Conservation (phyloP, 2,797 vertebrate genomes). For the Rallus crepitans region DNA sequence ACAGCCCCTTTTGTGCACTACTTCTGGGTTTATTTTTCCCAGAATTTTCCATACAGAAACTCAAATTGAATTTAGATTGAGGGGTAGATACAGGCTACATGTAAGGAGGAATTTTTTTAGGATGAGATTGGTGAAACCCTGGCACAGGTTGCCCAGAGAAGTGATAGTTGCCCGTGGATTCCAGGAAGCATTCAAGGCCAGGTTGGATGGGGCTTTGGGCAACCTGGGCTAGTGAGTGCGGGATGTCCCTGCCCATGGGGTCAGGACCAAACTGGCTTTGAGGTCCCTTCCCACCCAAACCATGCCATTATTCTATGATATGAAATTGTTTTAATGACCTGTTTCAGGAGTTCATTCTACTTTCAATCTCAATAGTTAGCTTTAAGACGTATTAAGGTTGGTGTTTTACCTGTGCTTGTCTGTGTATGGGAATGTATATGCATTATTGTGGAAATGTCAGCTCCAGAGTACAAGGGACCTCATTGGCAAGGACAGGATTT, state of each 20-base stretch:
- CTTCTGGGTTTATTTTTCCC: neutral
- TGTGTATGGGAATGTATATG: accelerated
- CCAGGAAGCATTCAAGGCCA: neutral
- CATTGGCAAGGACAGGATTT: neutral
- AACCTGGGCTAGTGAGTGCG: too few species aligned
- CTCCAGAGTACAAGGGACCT: neutral
- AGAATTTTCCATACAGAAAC: neutral
- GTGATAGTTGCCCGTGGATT: too few species aligned
- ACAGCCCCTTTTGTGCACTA: neutral
- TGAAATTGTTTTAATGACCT: neutral
- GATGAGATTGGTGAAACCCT: accelerated
- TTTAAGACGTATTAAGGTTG: neutral
- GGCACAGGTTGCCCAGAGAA: neutral
- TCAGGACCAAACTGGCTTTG: neutral
- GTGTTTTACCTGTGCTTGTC: neutral
- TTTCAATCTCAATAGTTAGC: neutral
- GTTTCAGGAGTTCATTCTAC: neutral
- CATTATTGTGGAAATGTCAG: neutral
- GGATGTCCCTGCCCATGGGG: accelerated
- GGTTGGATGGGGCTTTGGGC: neutral
- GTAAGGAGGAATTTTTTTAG: accelerated
- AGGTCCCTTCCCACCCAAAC: neutral
- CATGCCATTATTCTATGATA: neutral
- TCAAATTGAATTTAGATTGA: neutral
- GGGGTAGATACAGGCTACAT: too few species aligned